Evolutionary conservation across 2,888 invertebrate species (phyloP).

Genomic region (Euzophera pinguis): DNA sequence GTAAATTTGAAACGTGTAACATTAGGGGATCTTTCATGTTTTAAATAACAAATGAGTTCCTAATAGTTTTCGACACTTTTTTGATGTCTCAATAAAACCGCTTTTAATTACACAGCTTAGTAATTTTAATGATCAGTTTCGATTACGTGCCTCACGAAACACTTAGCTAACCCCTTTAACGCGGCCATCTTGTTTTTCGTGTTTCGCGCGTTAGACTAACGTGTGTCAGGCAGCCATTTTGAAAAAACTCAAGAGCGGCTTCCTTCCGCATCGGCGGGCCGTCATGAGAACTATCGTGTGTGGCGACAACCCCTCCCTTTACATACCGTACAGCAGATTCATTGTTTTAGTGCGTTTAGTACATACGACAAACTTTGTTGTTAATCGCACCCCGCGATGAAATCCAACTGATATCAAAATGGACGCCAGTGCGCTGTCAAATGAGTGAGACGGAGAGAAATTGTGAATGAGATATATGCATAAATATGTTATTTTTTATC

Average conservation of each 20-base stretch:
- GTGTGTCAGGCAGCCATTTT: constrained; percentile 75
- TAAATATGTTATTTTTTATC: no score
- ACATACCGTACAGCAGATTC: constrained; percentile 68
- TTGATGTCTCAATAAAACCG: background rate
- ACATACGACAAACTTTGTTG: constrained; percentile 69
- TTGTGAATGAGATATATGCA: no score
- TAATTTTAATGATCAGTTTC: constrained; percentile 26
- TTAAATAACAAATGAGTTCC: no score
- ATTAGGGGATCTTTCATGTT: no score
- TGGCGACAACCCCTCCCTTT: constrained; percentile 71
- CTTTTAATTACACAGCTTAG: background rate
- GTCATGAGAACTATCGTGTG: constrained; percentile 68
- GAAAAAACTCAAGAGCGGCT: constrained; percentile 75
- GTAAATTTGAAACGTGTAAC: no score
- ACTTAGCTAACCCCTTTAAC: constrained; percentile 50
- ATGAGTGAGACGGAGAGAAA: background rate
- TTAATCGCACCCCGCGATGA: constrained; percentile 49
- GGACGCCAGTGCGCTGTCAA: constrained; percentile 3
- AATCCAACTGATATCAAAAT: constrained; percentile 43
- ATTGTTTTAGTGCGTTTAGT: constrained; percentile 68
- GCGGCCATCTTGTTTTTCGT: constrained; percentile 70
- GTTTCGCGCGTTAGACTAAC: constrained; percentile 62
- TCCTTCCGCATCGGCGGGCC: constrained; percentile 74
- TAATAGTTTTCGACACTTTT: background rate
- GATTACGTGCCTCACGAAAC: constrained; percentile 34